Conservation (phyloP, 1,140 invertebrate genomes). For the Charaxes varanes region DNA sequence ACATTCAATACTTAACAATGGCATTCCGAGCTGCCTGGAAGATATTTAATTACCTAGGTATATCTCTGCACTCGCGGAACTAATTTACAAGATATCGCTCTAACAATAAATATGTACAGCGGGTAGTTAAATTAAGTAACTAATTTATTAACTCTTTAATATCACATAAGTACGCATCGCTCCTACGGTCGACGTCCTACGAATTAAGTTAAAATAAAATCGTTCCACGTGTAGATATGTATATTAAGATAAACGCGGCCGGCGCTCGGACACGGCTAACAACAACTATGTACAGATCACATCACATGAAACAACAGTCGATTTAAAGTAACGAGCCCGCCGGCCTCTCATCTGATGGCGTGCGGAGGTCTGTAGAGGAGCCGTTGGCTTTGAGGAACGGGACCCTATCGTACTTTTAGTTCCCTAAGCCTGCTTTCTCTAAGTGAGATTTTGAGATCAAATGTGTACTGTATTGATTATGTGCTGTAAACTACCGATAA, state of each 20-base stretch:
- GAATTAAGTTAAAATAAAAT: constrained; percentile 33
- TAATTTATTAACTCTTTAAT: constrained; percentile 58
- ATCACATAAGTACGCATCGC: constrained; percentile 71
- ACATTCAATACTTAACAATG: constrained; percentile 4
- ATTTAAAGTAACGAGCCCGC: constrained; percentile 51
- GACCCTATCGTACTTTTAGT: too few relatives aligned
- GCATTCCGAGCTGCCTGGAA: constrained; percentile 28
- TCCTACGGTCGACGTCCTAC: constrained; percentile 40
- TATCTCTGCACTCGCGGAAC: constrained; percentile 16
- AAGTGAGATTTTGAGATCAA: too few relatives aligned
- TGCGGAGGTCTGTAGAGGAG: constrained; percentile 64
- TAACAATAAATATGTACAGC: constrained; percentile 51
- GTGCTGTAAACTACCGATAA: too few relatives aligned
- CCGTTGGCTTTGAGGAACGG: too few relatives aligned
- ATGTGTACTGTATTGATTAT: too few relatives aligned
- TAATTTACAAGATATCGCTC: constrained; percentile 7
- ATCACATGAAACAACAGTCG: constrained; percentile 67
- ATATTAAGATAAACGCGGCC: constrained; percentile 32
- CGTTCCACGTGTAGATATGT: constrained; percentile 53
- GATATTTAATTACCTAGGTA: constrained; percentile 28
- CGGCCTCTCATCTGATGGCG: constrained; percentile 66
- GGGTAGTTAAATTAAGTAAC: constrained; percentile 54
- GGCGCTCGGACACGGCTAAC: constrained; percentile 16
- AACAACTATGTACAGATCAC: constrained; percentile 37
- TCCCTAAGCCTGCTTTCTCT: too few relatives aligned